Base-by-base conservation (phyloP, 2,888 invertebrate species). In the Spilarctia lutea region DNA sequence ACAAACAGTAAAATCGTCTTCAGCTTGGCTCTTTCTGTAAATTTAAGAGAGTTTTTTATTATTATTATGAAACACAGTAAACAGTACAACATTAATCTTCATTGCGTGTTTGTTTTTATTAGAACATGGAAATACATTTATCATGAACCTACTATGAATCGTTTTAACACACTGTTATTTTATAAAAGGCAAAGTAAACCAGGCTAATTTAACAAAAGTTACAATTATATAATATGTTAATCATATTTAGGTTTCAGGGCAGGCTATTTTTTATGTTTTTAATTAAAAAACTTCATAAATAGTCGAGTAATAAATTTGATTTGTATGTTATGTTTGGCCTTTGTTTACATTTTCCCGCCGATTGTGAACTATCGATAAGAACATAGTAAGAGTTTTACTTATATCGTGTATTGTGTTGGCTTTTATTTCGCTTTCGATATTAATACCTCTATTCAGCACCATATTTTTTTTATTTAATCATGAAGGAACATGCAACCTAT, bases 401-500 rank as follows among this genome's bases (percentile, higher is more conserved):
- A 27, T 60, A 56, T 11, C 11, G n/a, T 6, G 20, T 20, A 20
- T 20, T 20, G 48, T 13, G 42, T 42, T 11, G 13, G 45, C 16
- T 45, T 42, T 42, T 20, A 48, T 20, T 1, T 8, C 30, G 24
- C 6, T 11, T 68, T 11, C 33, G 33, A 11, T 30, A 2, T 68
- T 68, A 30, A 30, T 48, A 27, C 24, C 3, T 11, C 7, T 16
- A 68, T 13, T 16, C 16, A 67, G 45, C 42, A 27, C 27, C 48
- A 65, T 65, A 52, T 52, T 45, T 48, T n/a, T 65, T 63, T 45
- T 27, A 65, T 33, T 24, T 45, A 65, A 33, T 71, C 33, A 48
- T 63, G 42, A 20, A 33, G 27, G 16, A 65, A 71, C 65, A 65
- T n/a, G 30, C n/a, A 65, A 30, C 16, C 30, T n/a, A 30, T 24